A percentile compares a stretch with the other conserved stretches of the same genome.
Evolutionary conservation across 2,797 vertebrate species (phyloP).

Genomic region (Anguilla pacifica): DNA sequence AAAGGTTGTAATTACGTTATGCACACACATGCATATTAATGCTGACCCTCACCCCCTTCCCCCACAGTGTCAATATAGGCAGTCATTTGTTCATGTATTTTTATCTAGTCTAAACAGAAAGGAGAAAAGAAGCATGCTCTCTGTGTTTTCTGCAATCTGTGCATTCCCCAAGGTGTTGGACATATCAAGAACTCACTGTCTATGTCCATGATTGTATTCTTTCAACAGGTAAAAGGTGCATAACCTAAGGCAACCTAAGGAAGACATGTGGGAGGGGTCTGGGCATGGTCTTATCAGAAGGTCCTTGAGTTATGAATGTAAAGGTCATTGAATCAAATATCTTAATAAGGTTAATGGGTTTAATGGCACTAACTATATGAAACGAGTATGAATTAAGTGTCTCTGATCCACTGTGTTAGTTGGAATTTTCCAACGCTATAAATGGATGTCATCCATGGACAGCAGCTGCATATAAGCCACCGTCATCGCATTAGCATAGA

Average conservation of each 20-base stretch:
- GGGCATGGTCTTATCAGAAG: not conserved
- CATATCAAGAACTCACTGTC: not conserved
- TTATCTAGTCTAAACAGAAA: not conserved
- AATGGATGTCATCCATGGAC: conserved; percentile 17
- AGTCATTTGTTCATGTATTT: not conserved
- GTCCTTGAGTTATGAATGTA: not conserved
- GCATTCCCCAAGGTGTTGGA: not conserved
- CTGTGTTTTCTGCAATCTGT: not conserved
- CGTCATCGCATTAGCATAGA: conserved; percentile 36
- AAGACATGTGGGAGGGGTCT: not conserved
- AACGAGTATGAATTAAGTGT: not conserved
- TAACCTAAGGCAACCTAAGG: not conserved
- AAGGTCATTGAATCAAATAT: conserved; percentile 12
- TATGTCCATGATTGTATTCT: not conserved
- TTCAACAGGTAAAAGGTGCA: not conserved
- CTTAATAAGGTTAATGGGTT: not conserved
- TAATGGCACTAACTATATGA: not conserved
- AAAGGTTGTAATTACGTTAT: not conserved
- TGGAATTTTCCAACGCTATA: not conserved
- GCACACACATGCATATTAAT: not conserved
- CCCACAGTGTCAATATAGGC: not conserved
- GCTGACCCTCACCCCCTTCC: not conserved
- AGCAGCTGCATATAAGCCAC: conserved; percentile 42
- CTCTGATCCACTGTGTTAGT: not conserved
- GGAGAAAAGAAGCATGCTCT: not conserved